Conservation (phyloP, 37 sponge, comb jelly and placozoan species). For the Geodia barretti region DNA sequence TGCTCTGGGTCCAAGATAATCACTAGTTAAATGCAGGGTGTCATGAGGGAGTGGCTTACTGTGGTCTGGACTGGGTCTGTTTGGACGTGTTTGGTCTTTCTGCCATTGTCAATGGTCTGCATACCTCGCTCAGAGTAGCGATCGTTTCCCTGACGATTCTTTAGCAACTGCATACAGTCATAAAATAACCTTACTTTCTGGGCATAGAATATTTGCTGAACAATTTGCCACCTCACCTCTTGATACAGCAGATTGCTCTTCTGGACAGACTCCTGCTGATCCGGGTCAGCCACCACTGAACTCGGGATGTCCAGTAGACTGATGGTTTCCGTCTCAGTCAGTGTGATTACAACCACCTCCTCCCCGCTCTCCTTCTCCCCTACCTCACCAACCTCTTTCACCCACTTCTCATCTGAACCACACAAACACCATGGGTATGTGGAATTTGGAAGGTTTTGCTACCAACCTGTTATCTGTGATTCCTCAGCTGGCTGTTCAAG, state of each 20-base stretch:
- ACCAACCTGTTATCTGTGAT: background rate
- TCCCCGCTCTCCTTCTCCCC: background rate
- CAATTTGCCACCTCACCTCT: conserved; percentile 54
- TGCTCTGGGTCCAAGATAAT: conserved; percentile 45
- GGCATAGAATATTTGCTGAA: background rate
- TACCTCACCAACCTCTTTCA: background rate
- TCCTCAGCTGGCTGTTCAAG: background rate
- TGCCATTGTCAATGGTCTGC: conserved; percentile 89
- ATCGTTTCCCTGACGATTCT: conserved; percentile 80
- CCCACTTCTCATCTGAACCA: background rate
- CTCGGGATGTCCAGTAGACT: conserved; percentile 89
- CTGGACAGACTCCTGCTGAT: conserved; percentile 73
- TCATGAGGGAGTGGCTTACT: conserved; percentile 27
- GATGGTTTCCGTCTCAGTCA: conserved; percentile 93
- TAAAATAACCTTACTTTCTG: background rate
- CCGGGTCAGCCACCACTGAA: conserved; percentile 80
- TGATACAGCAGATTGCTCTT: conserved; percentile 70
- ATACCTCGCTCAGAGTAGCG: conserved; percentile 84
- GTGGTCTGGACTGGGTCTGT: conserved; percentile 59
- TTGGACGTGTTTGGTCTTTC: conserved; percentile 86
- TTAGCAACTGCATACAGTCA: conserved; percentile 55
- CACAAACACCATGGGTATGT: too few species aligned
- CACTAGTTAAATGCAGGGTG: background rate
- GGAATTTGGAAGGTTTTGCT: too few species aligned
- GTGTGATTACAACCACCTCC: conserved; percentile 73